Evolutionary conservation across 1,140 invertebrate species (phyloP).

Genomic region (Bemisia tabaci): DNA sequence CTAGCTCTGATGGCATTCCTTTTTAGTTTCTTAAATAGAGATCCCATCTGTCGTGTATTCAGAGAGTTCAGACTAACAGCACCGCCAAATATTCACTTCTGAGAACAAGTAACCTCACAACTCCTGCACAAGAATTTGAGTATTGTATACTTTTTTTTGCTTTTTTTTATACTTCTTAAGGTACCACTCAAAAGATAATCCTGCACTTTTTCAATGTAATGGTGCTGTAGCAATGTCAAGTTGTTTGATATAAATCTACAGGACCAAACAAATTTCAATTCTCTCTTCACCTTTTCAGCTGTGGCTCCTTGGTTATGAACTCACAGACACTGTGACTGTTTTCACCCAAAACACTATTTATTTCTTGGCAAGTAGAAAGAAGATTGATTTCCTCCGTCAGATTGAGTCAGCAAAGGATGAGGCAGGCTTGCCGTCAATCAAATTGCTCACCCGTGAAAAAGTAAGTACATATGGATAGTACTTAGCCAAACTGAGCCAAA

Average conservation of each 20-base stretch:
- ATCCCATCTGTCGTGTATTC: no score
- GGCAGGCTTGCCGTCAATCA: conserved; percentile 65
- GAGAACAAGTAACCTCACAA: background rate
- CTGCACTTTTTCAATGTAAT: background rate
- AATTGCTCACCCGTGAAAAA: conserved; percentile 81
- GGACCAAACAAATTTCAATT: conserved; percentile 2
- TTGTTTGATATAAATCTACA: background rate
- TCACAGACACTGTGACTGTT: conserved; percentile 90
- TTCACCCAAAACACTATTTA: conserved; percentile 70
- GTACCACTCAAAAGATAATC: background rate
- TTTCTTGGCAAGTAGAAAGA: conserved; percentile 93
- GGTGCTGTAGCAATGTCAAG: background rate
- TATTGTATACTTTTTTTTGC: background rate
- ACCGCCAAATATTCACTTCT: no score
- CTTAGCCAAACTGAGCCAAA: no score
- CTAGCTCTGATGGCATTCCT: no score
- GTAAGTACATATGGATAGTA: conserved; percentile 40
- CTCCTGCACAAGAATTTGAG: background rate
- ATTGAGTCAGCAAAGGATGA: conserved; percentile 82
- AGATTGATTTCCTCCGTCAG: conserved; percentile 90
- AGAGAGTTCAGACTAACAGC: no score
- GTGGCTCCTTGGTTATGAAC: conserved; percentile 94
- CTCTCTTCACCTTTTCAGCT: conserved; percentile 44
- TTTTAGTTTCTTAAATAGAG: no score
- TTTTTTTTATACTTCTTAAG: background rate